phyloP scores from a whole-genome alignment of 2,113 vertebrate genomes.

The Oncorhynchus gorbuscha region DNA sequence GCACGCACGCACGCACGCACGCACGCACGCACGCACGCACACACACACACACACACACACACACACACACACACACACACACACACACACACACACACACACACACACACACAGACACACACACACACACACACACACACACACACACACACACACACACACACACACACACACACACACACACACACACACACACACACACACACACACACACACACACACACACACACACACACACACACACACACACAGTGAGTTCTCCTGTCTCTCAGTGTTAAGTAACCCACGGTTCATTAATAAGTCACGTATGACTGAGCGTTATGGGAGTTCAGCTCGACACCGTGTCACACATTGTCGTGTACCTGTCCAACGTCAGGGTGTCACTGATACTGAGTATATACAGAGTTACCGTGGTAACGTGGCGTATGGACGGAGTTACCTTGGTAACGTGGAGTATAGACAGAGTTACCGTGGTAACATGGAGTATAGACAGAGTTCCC shows the following conservation, averaged over 20 bases:
- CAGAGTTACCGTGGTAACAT: too few relatives aligned
- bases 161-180: too few relatives aligned
- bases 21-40: too few relatives aligned
- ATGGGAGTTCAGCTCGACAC: not conserved
- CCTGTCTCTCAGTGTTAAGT: slow-evolving; percentile 48
- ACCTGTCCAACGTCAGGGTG: too few relatives aligned
- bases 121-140: too few relatives aligned
- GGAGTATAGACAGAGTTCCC: too few relatives aligned
- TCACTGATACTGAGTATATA: too few relatives aligned
- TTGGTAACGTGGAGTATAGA: too few relatives aligned
- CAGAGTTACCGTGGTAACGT: not conserved
- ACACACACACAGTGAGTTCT: not conserved
- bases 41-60: slow-evolving; percentile 15
- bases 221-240: slow-evolving; percentile 19
- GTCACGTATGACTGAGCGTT: slow-evolving; percentile 5
- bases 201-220: slow-evolving; percentile 31
- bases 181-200: slow-evolving; percentile 10
- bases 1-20: slow-evolving; percentile 19
- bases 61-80: slow-evolving; percentile 19
- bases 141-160: too few relatives aligned
- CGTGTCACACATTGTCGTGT: not conserved
- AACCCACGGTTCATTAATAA: slow-evolving; percentile 29
- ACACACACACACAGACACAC: slow-evolving; percentile 14
- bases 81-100: slow-evolving; percentile 12
- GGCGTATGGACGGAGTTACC: too few relatives aligned